Base-by-base conservation (phyloP, 2,113 vertebrate species). In the Poicephalus gulielmi region DNA sequence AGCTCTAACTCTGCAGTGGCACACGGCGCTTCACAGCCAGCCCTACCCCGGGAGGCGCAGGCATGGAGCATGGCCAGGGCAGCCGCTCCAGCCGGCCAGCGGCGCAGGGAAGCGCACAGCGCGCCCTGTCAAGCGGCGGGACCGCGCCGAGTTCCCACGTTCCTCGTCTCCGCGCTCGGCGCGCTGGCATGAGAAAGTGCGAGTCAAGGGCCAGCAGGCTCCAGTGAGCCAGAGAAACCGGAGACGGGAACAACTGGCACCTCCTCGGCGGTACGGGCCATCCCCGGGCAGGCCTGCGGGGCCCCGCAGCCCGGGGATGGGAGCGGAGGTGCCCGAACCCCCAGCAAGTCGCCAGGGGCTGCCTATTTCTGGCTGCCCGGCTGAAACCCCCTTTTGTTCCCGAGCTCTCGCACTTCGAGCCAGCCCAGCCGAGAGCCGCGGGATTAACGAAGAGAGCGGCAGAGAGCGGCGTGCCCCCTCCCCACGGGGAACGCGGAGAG, bases 401-500 rank as follows among this genome's bases (percentile, higher is more conserved):
- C 88, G 46, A 86, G 80, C 83, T 81, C 73, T 93, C 7, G 8
- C 69, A 53, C 95, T 83, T 77, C 9, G 4, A 41, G 3, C 35
- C 87, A 90, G 62, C 77, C 35, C 62, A 10, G 93, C 46, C 2
- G 2, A 91, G 82, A 91, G 83, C 79, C 16, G 5, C 7, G 33
- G 95, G 92, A 96, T 96, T 96, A 97, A 91, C 8, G 62, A 90
- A 78, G 75, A 83, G 49, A 50, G n/a, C 6, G n/a, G 92, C 37
- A 78, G 78, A 88, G 52, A 53, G n/a, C 6, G n/a, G 94, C 35
- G 2, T 75, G 69, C 79, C 93, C 88, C 86, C 96, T 92, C 92
- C 94, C 89, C 77, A 77, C 4, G 20, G 94, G 82, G 66, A 22
- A 94, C 4, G 46, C 31, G 46, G 82, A 96, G 82, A 90, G 63